Conservation (phyloP, 2,797 vertebrate genomes). For the Diplodus sargus region DNA sequence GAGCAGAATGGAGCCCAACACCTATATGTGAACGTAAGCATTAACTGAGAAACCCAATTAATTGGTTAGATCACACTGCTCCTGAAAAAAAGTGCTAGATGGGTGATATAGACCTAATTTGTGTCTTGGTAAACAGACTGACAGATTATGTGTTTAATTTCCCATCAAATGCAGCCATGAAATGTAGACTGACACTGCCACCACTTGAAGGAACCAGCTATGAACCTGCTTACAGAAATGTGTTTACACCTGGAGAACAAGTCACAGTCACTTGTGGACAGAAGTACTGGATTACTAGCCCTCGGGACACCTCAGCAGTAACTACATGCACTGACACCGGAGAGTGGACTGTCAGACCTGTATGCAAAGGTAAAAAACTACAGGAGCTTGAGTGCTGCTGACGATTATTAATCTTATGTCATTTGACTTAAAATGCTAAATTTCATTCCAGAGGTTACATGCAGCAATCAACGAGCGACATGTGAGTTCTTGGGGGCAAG, state of each 20-base stretch:
- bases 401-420: background rate
- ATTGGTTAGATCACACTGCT: background rate
- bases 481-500: fast-evolving
- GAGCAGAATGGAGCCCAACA: constrained; percentile 58
- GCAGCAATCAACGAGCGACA: fast-evolving
- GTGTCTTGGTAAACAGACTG: background rate
- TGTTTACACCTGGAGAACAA: constrained; percentile 45
- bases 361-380: constrained; percentile 66
- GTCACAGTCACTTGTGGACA: constrained; percentile 42
- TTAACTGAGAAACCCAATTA: background rate
- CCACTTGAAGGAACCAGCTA: fast-evolving
- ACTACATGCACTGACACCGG: constrained; percentile 26
- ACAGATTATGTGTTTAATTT: background rate
- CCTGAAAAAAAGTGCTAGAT: background rate
- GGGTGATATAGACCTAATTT: background rate
- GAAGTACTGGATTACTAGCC: fast-evolving
- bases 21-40: constrained; percentile 67
- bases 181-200: constrained; percentile 22
- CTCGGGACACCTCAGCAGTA: fast-evolving
- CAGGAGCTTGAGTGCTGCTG: background rate
- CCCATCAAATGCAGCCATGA: constrained; percentile 52
- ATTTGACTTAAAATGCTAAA: background rate
- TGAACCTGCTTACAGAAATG: background rate
- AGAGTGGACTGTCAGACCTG: constrained; percentile 7
- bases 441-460: constrained; percentile 67